Evolutionary conservation across 2,113 vertebrate genomes (phyloP).

Genomic region (Rhizomys pruinosus): DNA sequence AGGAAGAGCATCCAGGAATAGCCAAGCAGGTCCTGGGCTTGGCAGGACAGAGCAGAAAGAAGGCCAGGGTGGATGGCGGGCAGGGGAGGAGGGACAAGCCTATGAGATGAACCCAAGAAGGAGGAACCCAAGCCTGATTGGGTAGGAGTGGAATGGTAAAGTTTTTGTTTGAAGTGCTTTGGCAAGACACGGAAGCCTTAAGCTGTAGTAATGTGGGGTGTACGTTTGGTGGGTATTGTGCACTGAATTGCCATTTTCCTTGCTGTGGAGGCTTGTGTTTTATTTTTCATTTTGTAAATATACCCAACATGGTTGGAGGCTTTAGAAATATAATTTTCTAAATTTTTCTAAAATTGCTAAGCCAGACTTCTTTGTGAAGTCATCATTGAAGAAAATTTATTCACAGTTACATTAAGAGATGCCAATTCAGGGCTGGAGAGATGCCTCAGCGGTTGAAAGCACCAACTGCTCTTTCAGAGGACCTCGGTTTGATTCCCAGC

Average conservation of each 20-base stretch:
- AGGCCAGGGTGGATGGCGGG: not conserved
- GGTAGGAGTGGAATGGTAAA: not conserved
- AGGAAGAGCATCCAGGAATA: not conserved
- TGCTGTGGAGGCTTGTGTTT: not conserved
- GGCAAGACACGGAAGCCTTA: conserved; percentile 4
- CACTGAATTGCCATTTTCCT: not conserved
- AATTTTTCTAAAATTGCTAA: too few relatives aligned
- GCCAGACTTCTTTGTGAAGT: conserved; percentile 18
- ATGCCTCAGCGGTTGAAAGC: too few relatives aligned
- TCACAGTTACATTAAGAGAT: conserved; percentile 2
- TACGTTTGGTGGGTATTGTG: not conserved
- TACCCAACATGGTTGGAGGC: not conserved
- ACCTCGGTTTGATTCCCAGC: too few relatives aligned
- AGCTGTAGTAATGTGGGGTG: not conserved
- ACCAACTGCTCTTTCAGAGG: too few relatives aligned
- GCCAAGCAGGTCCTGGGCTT: not conserved
- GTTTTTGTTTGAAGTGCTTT: conserved; percentile 11
- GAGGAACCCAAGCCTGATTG: not conserved
- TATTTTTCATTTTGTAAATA: not conserved
- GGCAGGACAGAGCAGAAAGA: not conserved
- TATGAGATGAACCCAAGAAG: conserved; percentile 9
- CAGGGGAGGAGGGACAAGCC: not conserved
- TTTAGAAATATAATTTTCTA: conserved; percentile 45
- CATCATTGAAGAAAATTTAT: conserved; percentile 3
- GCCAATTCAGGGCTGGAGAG: too few relatives aligned